Base-by-base conservation (phyloP, 2,888 invertebrate species). In the Temnothorax ravouxi region DNA sequence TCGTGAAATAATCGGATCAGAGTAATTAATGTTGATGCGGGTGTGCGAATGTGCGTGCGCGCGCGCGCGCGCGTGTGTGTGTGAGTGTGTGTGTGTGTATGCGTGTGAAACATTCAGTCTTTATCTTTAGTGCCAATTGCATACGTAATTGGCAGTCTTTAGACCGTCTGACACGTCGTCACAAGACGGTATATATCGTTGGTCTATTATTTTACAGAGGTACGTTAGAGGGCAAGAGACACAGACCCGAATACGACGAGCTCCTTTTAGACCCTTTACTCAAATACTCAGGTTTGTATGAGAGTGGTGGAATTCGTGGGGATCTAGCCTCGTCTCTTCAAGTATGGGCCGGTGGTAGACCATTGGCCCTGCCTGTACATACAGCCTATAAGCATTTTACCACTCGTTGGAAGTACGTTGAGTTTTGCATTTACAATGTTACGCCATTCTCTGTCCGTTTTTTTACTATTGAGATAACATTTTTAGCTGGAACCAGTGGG, bases 401-500 rank as follows among this genome's bases (percentile, higher is more conserved):
- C 34, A 98, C 97, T 79, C 96, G 99, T 91, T 99, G 99, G 98
- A 98, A 98, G 98, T 98, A 96, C 96, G 97, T 95, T 44, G 69
- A 50, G 15, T 54, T 67, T 59, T 52, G 54, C 41, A 54, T 83
- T 38, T 25, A 18, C 56, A 44, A 4, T 34, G 38, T 34, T 34
- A 29, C 52, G 66, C 2, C 2, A 41, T 18, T 29, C 15, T 11
- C 29, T 29, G 29, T 25, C 25, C 34, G 5, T 1, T 1, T 59
- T 25, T 54, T 66, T 21, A 29, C 4, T 64, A 67, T 13, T 9
- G 41, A 13, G 62, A 44, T 9, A 54, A 52, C 52, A 47, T 75
- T 44, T 75, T 29, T 21, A 99, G 99, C 93, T 99, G 99, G 99
- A 99, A 99, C 94, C 99, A 99, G 95, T 99, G 99, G 99, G 96